Conservation (phyloP, 2,797 vertebrate species). For the Sebastes ruberrimus region DNA sequence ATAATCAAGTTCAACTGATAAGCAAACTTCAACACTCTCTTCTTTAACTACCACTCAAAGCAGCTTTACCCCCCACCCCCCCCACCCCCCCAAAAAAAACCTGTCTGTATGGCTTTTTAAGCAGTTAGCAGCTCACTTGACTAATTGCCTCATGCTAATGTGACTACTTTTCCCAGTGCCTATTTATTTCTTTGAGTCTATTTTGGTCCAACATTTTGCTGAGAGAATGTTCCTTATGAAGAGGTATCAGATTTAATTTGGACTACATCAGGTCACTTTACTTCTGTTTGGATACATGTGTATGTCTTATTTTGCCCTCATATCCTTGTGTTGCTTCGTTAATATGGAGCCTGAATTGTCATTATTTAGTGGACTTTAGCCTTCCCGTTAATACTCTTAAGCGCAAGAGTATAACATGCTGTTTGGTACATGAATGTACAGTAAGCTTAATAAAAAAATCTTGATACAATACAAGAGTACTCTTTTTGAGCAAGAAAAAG, state of each 20-base stretch:
- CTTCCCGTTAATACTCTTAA: constrained; percentile 39
- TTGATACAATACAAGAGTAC: constrained; percentile 40
- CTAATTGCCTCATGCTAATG: constrained; percentile 37
- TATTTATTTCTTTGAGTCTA: constrained; percentile 70
- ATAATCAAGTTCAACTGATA: constrained; percentile 56
- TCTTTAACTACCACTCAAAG: constrained; percentile 1
- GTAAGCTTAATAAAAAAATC: constrained; percentile 73
- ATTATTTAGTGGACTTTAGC: constrained; percentile 28
- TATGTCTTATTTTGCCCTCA: constrained; percentile 12
- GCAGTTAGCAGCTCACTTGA: constrained; percentile 31
- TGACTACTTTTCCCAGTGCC: constrained; percentile 57
- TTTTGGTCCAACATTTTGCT: constrained; percentile 25
- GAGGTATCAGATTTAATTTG: constrained; percentile 13
- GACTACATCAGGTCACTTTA: constrained; percentile 25
- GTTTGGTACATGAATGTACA: constrained; percentile 77
- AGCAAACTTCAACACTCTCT: constrained; percentile 5
- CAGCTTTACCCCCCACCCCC: constrained; percentile 2
- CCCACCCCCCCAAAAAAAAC: no score
- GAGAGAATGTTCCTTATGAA: constrained; percentile 19
- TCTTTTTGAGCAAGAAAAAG: neutral
- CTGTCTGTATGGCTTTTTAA: constrained; percentile 20
- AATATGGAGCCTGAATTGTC: constrained; percentile 30
- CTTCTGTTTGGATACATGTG: constrained; percentile 1
- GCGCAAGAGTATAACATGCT: constrained; percentile 51
- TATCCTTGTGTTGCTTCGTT: constrained; percentile 45